Evolutionary conservation across 2,797 vertebrate genomes (phyloP), one percentile per base, ranked within the genome.

Genomic region (Clarias laeviceps): DNA sequence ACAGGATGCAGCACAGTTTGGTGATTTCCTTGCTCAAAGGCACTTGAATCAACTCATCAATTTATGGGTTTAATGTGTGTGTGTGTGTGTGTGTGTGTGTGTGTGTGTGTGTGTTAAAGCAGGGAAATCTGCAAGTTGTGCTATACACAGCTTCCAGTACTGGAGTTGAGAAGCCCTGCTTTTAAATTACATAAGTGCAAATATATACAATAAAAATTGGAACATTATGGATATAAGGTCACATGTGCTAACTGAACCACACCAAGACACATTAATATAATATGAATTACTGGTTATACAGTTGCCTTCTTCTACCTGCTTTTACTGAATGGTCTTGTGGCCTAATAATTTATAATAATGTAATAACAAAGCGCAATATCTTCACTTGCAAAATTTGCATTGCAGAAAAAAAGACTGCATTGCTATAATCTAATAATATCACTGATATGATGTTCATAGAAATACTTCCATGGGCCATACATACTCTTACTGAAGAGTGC

Each of bases 21-120:
- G 34, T 17, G 7, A 62, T 79, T 40, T 78, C 14, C 34, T 1
- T 9, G 15, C 61, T 61, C n/a, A 64, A 64, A 62, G 34, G 34
- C 59, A 45, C 59, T 77, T 77, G 29, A 80, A 45, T 65, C 29
- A 80, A 17, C 20, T 78, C 32, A 61, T 74, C 45, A 74, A 61
- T 40, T 79, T 5, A 24, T 79, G 34, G 6, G 32, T 34, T 79
- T 62, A 61, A 37, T 78, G 14, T 74, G 45, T 56, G 70, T 73
- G 69, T 34, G 61, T 27, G 57, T 59, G 57, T 59, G 57, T 59
- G 57, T 59, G 57, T 59, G 57, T 59, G 57, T 59, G 57, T 59
- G 59, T 61, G 57, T 59, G 57, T 59, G 57, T 59, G 57, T 59
- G 59, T 62, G 59, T 45, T 77, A 78, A 61, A n/a, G 15, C 59